Base-by-base conservation (phyloP, 2,888 invertebrate genomes). In the Microctonus brassicae region DNA sequence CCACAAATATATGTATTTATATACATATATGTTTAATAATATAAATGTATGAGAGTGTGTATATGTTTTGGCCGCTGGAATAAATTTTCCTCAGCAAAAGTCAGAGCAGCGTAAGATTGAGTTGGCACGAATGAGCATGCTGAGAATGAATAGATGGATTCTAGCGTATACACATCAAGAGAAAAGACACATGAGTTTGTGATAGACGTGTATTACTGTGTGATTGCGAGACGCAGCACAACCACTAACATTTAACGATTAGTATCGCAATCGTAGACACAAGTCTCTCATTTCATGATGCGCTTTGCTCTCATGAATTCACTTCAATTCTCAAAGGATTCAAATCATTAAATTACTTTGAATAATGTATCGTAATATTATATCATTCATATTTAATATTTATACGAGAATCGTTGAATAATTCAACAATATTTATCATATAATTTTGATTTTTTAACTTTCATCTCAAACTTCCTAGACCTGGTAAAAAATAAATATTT, bases 1-100 rank as follows among this genome's bases (percentile, higher is more conserved):
- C 13, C 39, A 17, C 47, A 47, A 47, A 73, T 70, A 66, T 47
- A 57, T 52, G 42, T 57, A 65, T 57, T 9, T 69, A 11, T 52
- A 33, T 69, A 10, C 36, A 6, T 29, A 36, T 63, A n/a, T n/a
- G n/a, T n/a, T n/a, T n/a, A 33, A 26, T 29, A 29, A 42, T 36
- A 33, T 57, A 26, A 29, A 4, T 57, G 3, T 29, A 22, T 29
- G 57, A 26, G n/a, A 26, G 3, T 29, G 9, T 29, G 57, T 57
- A 6, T 24, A 10, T n/a, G 26, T n/a, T 29, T 29, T 26, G 13
- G 57, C 10, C 6, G 33, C 34, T 58, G 6, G 58, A 34, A 33
- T n/a, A n/a, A 58, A 20, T 34, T 58, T 58, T 33, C 1, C 34
- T 33, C 1, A 33, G 34, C 34, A 58, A 58, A 47, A 33, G 58